Evolutionary conservation across 2,113 vertebrate species (phyloP), one percentile per base, ranked within the genome.

Genomic region (Sceloporus undulatus): DNA sequence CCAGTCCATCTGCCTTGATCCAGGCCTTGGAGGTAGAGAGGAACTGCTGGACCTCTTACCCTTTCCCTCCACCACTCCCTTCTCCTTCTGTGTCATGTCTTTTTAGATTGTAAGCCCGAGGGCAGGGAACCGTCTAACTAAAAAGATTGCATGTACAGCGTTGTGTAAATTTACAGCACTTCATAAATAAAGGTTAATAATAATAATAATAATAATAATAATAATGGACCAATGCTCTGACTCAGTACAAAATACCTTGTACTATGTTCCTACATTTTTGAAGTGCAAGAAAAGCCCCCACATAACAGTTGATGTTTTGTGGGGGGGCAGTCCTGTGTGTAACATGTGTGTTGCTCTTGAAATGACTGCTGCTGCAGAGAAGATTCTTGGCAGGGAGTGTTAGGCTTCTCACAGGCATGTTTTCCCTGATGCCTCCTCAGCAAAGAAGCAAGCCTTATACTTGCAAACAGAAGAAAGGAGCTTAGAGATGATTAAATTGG

Each of bases 401-500:
- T 76, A 23, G 6, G 38, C 9, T 40, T 86, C 75, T n/a, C 9
- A 9, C 4, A n/a, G 56, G 13, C 27, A 66, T 48, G 40, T 4
- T 77, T 3, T 56, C 56, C 21, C 40, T 77, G 80, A 68, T 84
- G 48, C 27, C 27, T 70, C 83, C n/a, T 38, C 42, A 56, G 80
- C 38, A n/a, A 83, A 70, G 81, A 88, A 84, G 56, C 87, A 56
- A 84, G 66, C n/a, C 38, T 83, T 68, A 56, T 70, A n/a, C 13
- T 66, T 83, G 23, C 65, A 38, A 54, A 52, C n/a, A 68, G 40
- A 83, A 87, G 8, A 11, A 71, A 8, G 29, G 16, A 68, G 74
- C 62, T 52, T 21, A 75, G 70, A 87, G 70, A 75, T 82, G 34
- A 65, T 77, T 70, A 78, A 88, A 70, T 78, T 88, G 87, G 80